Evolutionary conservation across 1,140 invertebrate genomes (phyloP).

Genomic region (Pseudomyrmex gracilis): DNA sequence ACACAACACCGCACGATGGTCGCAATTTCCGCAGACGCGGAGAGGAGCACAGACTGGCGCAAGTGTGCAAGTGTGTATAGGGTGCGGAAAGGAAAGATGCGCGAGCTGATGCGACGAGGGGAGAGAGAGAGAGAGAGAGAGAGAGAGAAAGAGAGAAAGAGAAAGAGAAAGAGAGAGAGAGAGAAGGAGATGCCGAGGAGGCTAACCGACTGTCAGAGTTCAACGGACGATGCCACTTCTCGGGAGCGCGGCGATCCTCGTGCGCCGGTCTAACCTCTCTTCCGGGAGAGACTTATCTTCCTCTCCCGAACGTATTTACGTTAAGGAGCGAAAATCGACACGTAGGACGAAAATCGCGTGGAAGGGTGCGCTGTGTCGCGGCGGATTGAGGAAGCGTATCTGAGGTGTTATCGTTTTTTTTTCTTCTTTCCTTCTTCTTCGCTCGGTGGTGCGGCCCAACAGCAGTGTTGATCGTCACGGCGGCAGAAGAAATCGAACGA

Average conservation of each 20-base stretch:
- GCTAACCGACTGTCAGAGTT: slow-evolving; percentile 66
- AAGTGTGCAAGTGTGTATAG: slow-evolving; percentile 50
- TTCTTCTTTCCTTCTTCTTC: slow-evolving; percentile 30
- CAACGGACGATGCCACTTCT: slow-evolving; percentile 68
- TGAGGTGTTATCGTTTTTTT: neutral
- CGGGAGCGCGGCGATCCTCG: slow-evolving; percentile 65
- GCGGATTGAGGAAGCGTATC: slow-evolving; percentile 27
- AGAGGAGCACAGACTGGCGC: slow-evolving; percentile 62
- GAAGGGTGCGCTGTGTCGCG: slow-evolving; percentile 36
- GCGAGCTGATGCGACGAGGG: slow-evolving; percentile 54
- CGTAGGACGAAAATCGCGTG: slow-evolving; percentile 1
- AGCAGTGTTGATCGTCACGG: slow-evolving; percentile 63
- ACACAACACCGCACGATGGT: slow-evolving; percentile 43
- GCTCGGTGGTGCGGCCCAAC: slow-evolving; percentile 24
- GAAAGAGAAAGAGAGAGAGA: neutral
- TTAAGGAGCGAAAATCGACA: neutral
- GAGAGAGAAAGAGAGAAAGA: neutral
- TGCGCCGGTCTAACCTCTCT: slow-evolving; percentile 70
- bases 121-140: no score
- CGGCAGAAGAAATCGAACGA: slow-evolving; percentile 34
- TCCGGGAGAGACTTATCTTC: neutral
- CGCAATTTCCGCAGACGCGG: slow-evolving; percentile 64
- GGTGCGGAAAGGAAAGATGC: slow-evolving; percentile 60
- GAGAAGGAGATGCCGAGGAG: slow-evolving; percentile 35
- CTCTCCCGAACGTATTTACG: neutral